A percentile compares a stretch with the other conserved stretches of the same genome.
Conservation (phyloP, 2,113 vertebrate genomes). For the Thunnus maccoyii region DNA sequence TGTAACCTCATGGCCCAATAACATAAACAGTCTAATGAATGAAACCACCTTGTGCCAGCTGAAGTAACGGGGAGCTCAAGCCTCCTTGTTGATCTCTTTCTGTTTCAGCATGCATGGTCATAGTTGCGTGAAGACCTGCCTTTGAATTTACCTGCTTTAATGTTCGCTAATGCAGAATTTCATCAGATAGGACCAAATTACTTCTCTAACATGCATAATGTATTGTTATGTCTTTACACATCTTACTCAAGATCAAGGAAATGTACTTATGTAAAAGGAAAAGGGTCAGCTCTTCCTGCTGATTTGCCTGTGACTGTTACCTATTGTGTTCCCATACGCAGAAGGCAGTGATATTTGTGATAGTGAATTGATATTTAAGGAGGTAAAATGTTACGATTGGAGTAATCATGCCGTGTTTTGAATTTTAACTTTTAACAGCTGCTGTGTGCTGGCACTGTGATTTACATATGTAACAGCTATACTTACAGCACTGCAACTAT, state of each 20-base stretch:
- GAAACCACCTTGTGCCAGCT: slow-evolving; percentile 11
- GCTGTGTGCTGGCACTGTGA: not conserved
- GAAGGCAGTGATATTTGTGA: not conserved
- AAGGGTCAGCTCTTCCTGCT: slow-evolving; percentile 33
- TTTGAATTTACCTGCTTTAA: slow-evolving; percentile 70
- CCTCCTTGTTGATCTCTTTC: slow-evolving; percentile 49
- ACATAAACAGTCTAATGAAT: slow-evolving; percentile 49
- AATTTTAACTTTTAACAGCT: slow-evolving; percentile 1
- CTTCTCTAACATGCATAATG: slow-evolving; percentile 73
- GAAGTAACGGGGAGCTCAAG: slow-evolving; percentile 16
- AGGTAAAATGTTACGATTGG: slow-evolving; percentile 1
- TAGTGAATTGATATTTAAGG: not conserved
- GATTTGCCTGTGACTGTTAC: slow-evolving; percentile 21
- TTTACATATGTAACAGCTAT: not conserved
- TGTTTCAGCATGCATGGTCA: slow-evolving; percentile 54
- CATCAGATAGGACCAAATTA: slow-evolving; percentile 70
- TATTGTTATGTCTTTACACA: slow-evolving; percentile 69
- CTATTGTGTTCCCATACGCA: slow-evolving; percentile 20
- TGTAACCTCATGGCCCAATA: slow-evolving; percentile 36
- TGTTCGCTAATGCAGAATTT: slow-evolving; percentile 63
- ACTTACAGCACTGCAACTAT: not conserved
- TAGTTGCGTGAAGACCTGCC: slow-evolving; percentile 55
- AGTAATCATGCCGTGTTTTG: slow-evolving; percentile 12
- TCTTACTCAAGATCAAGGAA: slow-evolving; percentile 65
- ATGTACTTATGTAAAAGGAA: slow-evolving; percentile 50